Evolutionary conservation across 92 coral and sea anemone species (phyloP).

Genomic region (Umimayanthus kanabou): DNA sequence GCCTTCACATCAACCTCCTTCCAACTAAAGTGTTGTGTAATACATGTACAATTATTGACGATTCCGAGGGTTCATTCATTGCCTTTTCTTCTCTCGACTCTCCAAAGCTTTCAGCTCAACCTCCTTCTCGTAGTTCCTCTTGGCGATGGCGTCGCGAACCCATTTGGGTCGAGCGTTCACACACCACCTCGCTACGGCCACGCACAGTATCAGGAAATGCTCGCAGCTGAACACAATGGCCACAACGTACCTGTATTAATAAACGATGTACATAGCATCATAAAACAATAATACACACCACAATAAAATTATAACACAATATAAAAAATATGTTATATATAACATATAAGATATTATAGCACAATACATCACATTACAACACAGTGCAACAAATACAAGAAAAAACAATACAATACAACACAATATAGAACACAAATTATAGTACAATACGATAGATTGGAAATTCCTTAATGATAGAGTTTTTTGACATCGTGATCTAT

Average conservation of each 20-base stretch:
- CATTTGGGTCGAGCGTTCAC: slow-evolving; percentile 88
- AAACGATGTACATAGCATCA: no score
- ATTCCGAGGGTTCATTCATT: background rate
- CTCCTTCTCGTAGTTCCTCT: slow-evolving; percentile 80
- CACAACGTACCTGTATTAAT: slow-evolving; percentile 78
- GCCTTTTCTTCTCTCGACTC: slow-evolving; percentile 44
- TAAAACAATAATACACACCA: no score
- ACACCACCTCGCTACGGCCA: slow-evolving; percentile 76
- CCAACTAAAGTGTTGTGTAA: background rate
- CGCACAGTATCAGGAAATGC: slow-evolving; percentile 88
- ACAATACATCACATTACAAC: no score
- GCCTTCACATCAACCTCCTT: slow-evolving; percentile 60
- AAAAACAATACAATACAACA: no score
- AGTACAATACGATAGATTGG: no score
- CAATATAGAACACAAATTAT: no score
- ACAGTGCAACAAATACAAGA: no score
- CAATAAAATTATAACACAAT: no score
- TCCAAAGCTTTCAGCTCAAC: slow-evolving; percentile 58
- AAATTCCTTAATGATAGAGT: no score
- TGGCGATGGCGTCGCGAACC: slow-evolving; percentile 96
- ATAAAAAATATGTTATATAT: no score
- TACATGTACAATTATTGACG: background rate
- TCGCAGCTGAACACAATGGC: slow-evolving; percentile 91
- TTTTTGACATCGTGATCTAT: no score
- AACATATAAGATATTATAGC: no score